A percentile compares a stretch with the other conserved stretches of the same genome.
phyloP scores from a whole-genome alignment of 2,797 vertebrate genomes.

The Gorsachius magnificus region DNA sequence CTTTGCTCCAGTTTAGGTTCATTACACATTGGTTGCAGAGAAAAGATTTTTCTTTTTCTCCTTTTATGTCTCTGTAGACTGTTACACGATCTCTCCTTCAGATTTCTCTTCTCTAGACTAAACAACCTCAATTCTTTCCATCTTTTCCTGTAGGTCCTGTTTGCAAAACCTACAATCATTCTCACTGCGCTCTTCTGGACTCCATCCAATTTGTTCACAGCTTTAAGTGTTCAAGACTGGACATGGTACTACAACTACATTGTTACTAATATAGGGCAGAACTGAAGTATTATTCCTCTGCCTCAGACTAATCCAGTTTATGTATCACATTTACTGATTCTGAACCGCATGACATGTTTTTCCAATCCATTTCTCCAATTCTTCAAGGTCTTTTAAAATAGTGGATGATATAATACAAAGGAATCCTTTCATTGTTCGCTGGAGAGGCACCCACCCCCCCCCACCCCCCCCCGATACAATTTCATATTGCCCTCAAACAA shows the following conservation, averaged over 20 bases:
- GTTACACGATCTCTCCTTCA: not conserved
- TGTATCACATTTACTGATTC: not conserved
- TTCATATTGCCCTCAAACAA: not conserved
- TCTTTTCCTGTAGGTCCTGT: not conserved
- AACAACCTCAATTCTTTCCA: not conserved
- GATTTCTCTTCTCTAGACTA: not conserved
- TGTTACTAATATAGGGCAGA: not conserved
- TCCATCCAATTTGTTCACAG: not conserved
- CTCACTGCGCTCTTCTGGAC: not conserved
- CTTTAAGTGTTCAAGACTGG: not conserved
- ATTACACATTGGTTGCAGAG: not conserved
- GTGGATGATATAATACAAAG: not conserved
- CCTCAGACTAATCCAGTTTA: not conserved
- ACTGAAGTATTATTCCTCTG: not conserved
- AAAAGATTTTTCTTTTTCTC: not conserved
- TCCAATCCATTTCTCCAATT: not conserved
- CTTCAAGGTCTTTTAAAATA: not conserved
- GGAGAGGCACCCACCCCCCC: not conserved
- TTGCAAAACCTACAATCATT: not conserved
- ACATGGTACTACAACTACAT: not conserved
- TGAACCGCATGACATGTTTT: not conserved
- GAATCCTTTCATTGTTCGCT: not conserved
- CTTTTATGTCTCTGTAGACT: not conserved
- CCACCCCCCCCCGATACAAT: not conserved
- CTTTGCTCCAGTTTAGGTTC: not conserved